Evolutionary conservation across 2,888 invertebrate genomes (phyloP).

Genomic region (Spicauda simplicius): DNA sequence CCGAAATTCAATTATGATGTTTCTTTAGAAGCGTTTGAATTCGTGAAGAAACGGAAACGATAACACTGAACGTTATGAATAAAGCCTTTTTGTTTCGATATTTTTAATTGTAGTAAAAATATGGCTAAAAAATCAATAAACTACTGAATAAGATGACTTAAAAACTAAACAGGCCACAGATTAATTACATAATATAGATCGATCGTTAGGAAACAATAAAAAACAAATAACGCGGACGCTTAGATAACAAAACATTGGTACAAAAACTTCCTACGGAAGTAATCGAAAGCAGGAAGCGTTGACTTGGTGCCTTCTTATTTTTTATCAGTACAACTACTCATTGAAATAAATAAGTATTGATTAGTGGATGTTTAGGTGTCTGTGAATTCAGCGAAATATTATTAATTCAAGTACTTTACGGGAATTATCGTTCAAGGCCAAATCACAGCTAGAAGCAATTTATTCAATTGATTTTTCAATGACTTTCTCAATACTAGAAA

Average conservation of each 20-base stretch:
- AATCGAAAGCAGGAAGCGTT: slow-evolving; percentile 26
- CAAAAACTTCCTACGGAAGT: slow-evolving; percentile 26
- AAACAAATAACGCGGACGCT: background rate
- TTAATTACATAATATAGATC: slow-evolving; percentile 2
- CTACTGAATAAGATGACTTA: too few relatives aligned
- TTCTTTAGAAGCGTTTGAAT: too few relatives aligned
- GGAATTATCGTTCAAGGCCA: slow-evolving; percentile 57
- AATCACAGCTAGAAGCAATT: slow-evolving; percentile 45
- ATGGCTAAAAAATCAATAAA: too few relatives aligned
- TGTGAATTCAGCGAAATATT: slow-evolving; percentile 46
- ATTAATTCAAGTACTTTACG: slow-evolving; percentile 47
- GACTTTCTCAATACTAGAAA: background rate
- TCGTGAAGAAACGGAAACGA: background rate
- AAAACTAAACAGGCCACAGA: background rate
- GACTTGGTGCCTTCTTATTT: slow-evolving; percentile 15
- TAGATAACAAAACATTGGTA: slow-evolving; percentile 14
- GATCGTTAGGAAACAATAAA: slow-evolving; percentile 3
- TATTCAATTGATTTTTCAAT: slow-evolving; percentile 53
- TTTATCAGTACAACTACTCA: slow-evolving; percentile 7
- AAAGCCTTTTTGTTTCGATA: background rate
- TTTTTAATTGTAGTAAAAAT: too few relatives aligned
- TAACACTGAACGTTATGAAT: background rate
- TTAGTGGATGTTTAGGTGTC: background rate
- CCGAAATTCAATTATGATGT: background rate
- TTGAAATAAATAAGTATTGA: background rate